Conservation (phyloP, 2,113 vertebrate species). For the Varanus salvator region DNA sequence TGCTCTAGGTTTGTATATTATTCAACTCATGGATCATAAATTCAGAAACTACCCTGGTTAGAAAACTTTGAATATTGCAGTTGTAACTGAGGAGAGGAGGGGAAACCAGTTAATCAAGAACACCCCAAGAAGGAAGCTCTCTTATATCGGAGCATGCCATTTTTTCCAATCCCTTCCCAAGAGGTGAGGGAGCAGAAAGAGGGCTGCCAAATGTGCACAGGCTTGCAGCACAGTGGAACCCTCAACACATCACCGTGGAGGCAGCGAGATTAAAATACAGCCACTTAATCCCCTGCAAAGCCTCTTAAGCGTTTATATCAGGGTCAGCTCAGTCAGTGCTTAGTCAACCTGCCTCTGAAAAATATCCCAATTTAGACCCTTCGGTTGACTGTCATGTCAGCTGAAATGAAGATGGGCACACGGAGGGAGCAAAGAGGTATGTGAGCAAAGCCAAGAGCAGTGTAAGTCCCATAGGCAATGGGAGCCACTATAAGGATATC, state of each 20-base stretch:
- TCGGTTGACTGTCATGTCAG: slow-evolving; percentile 50
- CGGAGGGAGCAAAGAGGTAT: neutral
- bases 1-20: slow-evolving; percentile 39
- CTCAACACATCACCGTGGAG: slow-evolving; percentile 20
- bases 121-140: slow-evolving; percentile 43
- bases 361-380: slow-evolving; percentile 62
- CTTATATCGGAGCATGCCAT: neutral
- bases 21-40: slow-evolving; percentile 49
- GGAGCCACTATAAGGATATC: neutral
- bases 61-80: slow-evolving; percentile 35
- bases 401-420: slow-evolving; percentile 45
- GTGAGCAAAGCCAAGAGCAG: neutral
- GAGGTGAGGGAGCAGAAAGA: neutral
- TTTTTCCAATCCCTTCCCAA: slow-evolving; percentile 17
- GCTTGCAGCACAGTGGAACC: slow-evolving; percentile 17
- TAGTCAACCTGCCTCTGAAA: slow-evolving; percentile 65
- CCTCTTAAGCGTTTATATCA: slow-evolving; percentile 78
- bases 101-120: slow-evolving; percentile 38
- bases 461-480: neutral
- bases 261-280: slow-evolving; percentile 75
- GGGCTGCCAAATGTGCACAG: neutral
- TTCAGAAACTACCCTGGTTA: slow-evolving; percentile 19
- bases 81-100: slow-evolving; percentile 46
- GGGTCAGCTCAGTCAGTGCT: slow-evolving; percentile 71
- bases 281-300: slow-evolving; percentile 77